Conservation (phyloP, 2,888 invertebrate species). For the Isoperla grammatica region DNA sequence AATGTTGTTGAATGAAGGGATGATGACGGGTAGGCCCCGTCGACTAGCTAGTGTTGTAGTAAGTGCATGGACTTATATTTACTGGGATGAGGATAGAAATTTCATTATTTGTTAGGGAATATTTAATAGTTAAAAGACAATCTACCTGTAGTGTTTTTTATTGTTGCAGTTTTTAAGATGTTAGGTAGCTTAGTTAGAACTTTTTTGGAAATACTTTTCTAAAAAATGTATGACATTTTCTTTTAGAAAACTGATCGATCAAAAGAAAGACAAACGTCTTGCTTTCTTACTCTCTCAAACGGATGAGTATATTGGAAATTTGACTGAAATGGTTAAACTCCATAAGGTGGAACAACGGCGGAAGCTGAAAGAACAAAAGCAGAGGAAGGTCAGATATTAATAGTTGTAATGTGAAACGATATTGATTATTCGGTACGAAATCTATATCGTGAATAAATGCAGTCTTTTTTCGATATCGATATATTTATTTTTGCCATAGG, state of each 20-base stretch:
- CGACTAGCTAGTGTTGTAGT: neutral
- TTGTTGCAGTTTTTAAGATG: no score
- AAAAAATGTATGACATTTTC: no score
- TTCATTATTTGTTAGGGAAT: no score
- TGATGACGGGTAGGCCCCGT: no score
- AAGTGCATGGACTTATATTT: neutral
- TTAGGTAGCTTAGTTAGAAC: no score
- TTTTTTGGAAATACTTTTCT: no score
- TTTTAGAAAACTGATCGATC: conserved; percentile 53
- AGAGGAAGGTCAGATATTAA: conserved; percentile 37
- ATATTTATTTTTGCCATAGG: no score
- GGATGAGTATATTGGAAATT: conserved; percentile 55
- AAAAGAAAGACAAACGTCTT: conserved; percentile 59
- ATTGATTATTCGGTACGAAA: neutral
- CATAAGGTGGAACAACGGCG: conserved; percentile 48
- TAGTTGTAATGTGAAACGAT: neutral
- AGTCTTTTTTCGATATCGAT: no score
- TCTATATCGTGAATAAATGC: no score
- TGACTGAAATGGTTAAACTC: conserved; percentile 50
- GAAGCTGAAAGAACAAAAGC: conserved; percentile 45
- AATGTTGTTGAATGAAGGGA: no score
- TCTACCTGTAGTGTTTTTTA: neutral
- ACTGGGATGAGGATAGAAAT: no score
- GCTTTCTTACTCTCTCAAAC: conserved; percentile 57
- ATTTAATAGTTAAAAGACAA: no score